Conservation (phyloP, 2,113 vertebrate genomes). For the Illadopsis cleaveri region DNA sequence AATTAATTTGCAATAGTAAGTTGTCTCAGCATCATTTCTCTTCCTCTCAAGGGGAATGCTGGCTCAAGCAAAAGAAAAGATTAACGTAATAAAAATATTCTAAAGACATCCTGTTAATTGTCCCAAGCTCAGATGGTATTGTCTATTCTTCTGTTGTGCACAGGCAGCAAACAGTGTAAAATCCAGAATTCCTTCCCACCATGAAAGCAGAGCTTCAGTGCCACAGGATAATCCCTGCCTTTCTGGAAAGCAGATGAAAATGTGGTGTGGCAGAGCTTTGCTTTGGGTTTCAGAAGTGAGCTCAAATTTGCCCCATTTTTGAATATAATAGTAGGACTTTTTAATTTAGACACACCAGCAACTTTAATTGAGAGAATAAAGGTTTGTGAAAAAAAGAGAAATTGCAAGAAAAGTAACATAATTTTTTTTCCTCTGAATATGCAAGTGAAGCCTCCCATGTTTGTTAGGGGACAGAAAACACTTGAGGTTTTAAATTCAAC, state of each 20-base stretch:
- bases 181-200: constrained; percentile 15
- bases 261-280: neutral
- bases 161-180: constrained; percentile 12
- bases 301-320: neutral
- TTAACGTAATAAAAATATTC: constrained; percentile 43
- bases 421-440: neutral
- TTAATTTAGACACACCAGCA: neutral
- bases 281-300: neutral
- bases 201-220: neutral
- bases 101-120: constrained; percentile 38
- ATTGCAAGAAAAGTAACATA: neutral
- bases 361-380: neutral
- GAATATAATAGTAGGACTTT: neutral
- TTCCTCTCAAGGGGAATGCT: constrained; percentile 32
- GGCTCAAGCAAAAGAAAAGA: constrained; percentile 30
- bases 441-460: neutral
- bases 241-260: neutral
- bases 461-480: neutral
- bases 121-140: neutral
- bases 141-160: neutral
- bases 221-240: neutral
- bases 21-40: constrained; percentile 36
- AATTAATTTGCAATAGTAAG: constrained; percentile 29
- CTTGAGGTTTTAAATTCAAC: neutral
- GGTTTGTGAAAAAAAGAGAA: too few species aligned